Percentiles rank a stretch among this genome's conserved stretches.
Conservation (phyloP, 2,113 vertebrate genomes). For the Bufo bufo region DNA sequence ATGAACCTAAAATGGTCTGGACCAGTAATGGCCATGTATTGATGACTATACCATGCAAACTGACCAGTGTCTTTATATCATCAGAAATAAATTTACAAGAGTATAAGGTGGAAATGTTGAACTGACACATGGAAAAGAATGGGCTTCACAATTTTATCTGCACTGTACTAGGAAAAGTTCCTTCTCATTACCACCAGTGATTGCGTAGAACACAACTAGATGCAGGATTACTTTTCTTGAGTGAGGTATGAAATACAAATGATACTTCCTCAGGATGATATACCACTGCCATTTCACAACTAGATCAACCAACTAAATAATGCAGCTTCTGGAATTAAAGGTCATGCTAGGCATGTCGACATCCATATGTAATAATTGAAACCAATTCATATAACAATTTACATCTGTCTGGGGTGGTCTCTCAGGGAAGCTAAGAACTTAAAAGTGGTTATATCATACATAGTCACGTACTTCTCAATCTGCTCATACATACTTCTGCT, state of each 20-base stretch:
- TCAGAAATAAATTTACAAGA: background rate
- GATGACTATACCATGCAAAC: background rate
- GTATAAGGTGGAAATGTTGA: background rate
- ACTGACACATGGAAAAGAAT: background rate
- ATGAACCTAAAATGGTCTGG: background rate
- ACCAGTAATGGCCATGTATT: background rate
- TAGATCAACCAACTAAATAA: background rate
- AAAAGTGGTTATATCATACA: background rate
- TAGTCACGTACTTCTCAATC: conserved; percentile 11
- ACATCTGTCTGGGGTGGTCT: background rate
- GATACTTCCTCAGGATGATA: background rate
- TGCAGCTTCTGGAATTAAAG: background rate
- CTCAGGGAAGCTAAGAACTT: background rate
- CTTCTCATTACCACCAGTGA: background rate
- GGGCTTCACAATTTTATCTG: background rate
- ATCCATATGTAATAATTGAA: background rate
- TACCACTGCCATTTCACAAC: background rate
- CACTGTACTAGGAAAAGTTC: background rate
- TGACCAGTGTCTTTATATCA: background rate
- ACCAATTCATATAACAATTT: background rate
- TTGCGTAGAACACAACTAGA: too few species aligned
- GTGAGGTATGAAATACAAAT: background rate
- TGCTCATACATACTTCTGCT: background rate
- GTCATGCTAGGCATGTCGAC: background rate
- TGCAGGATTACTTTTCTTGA: background rate